Evolutionary conservation across 1,140 invertebrate genomes (phyloP).

Genomic region (Drosophila tristis): DNA sequence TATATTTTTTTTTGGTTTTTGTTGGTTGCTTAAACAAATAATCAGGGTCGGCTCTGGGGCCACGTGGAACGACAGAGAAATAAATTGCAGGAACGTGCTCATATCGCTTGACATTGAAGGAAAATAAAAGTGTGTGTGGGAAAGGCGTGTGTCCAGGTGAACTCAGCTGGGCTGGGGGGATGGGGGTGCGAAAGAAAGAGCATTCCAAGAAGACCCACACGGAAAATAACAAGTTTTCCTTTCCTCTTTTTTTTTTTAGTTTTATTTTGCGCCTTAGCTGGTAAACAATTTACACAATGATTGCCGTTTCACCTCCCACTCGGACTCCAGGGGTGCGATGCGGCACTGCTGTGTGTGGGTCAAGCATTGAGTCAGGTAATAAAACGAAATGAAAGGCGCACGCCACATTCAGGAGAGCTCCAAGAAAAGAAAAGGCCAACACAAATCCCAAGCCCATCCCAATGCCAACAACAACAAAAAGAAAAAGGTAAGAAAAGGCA

Average conservation of each 20-base stretch:
- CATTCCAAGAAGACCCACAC: conserved; percentile 50
- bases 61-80: conserved; percentile 52
- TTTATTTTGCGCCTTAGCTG: conserved; percentile 47
- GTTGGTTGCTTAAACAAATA: conserved; percentile 47
- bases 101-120: conserved; percentile 73
- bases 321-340: conserved; percentile 1
- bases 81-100: conserved; percentile 79
- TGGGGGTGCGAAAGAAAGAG: conserved; percentile 13
- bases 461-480: conserved; percentile 24
- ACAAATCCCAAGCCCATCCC: conserved; percentile 30
- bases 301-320: conserved; percentile 45
- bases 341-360: conserved; percentile 31
- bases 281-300: conserved; percentile 71
- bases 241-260: conserved; percentile 1
- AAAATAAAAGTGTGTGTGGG: neutral
- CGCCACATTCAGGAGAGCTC: conserved; percentile 46
- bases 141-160: neutral
- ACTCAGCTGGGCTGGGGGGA: neutral
- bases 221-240: conserved; percentile 53
- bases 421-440: conserved; percentile 56
- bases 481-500: conserved; percentile 4
- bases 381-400: conserved; percentile 78
- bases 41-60: conserved; percentile 28
- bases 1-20: conserved; percentile 16
- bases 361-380: conserved; percentile 55